Base-by-base conservation (phyloP, 2,888 invertebrate species). In the Orgyia antiqua region DNA sequence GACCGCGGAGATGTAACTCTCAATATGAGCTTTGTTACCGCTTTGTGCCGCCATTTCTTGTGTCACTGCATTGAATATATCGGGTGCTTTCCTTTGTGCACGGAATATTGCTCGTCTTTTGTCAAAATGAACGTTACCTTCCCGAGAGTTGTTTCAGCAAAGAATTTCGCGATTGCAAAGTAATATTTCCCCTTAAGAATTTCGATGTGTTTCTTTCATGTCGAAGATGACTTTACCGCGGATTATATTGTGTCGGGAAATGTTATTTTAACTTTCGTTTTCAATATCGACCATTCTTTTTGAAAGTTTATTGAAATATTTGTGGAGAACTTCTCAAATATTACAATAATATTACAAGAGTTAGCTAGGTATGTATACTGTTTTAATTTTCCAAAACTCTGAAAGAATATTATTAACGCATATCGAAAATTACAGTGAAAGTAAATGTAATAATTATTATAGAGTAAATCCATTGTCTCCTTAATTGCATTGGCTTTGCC, bases 21-120 rank as follows among this genome's bases (percentile, higher is more conserved):
- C 80, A 78, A 82, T 83, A 71, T 80, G 76, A 82, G 80, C 80
- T 84, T 84, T 83, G 83, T 80, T 76, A 80, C 79, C 77, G 78
- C 77, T 76, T 72, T 71, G 76, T 70, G 72, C 71, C 77, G 75
- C 74, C 72, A 76, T 82, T 83, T 82, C 83, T 83, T 83, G 75
- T 83, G 84, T 84, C 84, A 84, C 83, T 82, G 82, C 86, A 83
- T 83, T 82, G 83, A 84, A 84, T 84, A 84, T 84, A 84, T 84
- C 82, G 83, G 74, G 70, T 70, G 78, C 72, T 75, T 71, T 74
- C 83, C 84, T 84, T 84, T 84, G 84, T 84, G 79, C 77, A 68
- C 75, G 69, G 82, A 77, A 83, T 84, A 84, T 83, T 83, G 84
- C 82, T 82, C 76, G 76, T 82, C 83, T 77, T 80, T 84, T 82